Evolutionary conservation across 2,113 vertebrate species (phyloP), one percentile per base, ranked within the genome.

Genomic region (Urocitellus parryii): DNA sequence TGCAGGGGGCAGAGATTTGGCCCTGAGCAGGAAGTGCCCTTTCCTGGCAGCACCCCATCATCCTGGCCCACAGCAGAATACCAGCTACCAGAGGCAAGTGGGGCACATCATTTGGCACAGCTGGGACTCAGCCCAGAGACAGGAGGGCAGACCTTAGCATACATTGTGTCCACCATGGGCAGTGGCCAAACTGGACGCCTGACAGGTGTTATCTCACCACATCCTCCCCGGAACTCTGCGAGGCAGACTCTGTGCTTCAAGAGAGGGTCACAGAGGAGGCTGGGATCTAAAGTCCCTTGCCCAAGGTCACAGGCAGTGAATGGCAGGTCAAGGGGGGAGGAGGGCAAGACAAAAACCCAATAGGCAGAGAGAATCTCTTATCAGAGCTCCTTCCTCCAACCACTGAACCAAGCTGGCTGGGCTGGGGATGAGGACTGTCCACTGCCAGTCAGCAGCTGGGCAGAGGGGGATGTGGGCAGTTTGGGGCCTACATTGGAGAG

Each of bases 21-120:
- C 56, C 42, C 1, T 34, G n/a, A 70, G 72, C 18, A 88, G 16
- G 51, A 96, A 96, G 81, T 16, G 78, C 63, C 82, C 34, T 84
- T 73, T 94, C 29, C 42, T 32, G 5, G 56, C 6, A 87, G n/a
- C 70, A 87, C 86, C 51, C 84, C n/a, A 37, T 94, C 6, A 0
- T 48, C 80, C 67, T 37, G 90, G 88, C 70, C 58, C 91, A 63
- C 29, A 72, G 48, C 83, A 12, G 67, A 81, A 80, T 89, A 74
- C 68, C 45, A 63, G 95, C 72, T 29, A 88, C 73, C 10, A 76
- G 51, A 61, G 78, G 81, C 77, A 45, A 80, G 74, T 68, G 63
- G 90, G 61, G 22, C 11, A 53, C 0, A 1, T 51, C 80, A 39
- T 24, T 2, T n/a, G 18, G 77, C 65, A 77, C 70, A 0, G 2